These are phyloP conservation scores for Platynereis dumerilii DNA, from an alignment of 2,888 invertebrate species.

Conservation along the genomic window DNA sequence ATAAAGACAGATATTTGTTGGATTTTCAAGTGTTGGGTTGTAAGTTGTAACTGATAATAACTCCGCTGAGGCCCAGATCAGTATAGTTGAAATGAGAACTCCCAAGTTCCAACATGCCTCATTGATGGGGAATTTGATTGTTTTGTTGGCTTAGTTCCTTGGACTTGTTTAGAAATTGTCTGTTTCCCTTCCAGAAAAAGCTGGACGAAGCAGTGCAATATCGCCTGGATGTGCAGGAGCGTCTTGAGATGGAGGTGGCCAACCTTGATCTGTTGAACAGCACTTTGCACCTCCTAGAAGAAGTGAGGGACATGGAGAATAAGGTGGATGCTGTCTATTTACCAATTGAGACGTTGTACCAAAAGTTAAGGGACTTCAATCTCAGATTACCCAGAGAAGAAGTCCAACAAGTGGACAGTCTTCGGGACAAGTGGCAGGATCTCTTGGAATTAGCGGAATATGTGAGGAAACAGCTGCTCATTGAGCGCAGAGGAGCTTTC, in stretches of 20 bases:
- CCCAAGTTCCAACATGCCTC: no score
- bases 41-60: no score
- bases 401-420: constrained; percentile 58
- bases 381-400: constrained; percentile 58
- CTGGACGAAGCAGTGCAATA: constrained; percentile 57
- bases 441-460: constrained; percentile 59
- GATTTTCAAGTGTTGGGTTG: no score
- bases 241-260: constrained; percentile 57
- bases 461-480: constrained; percentile 57
- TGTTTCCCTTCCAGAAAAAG: constrained; percentile 54
- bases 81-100: no score
- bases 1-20: no score
- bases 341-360: constrained; percentile 62
- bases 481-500: constrained; percentile 59
- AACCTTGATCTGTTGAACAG: constrained; percentile 62
- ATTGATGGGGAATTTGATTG: no score
- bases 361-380: constrained; percentile 59
- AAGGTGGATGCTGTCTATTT: constrained; percentile 62
- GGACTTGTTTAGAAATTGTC: no score
- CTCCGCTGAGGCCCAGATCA: no score
- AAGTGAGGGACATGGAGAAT: constrained; percentile 63
- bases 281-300: constrained; percentile 60
- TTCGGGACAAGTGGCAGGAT: constrained; percentile 59
- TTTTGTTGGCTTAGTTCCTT: no score
- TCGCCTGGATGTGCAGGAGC: constrained; percentile 51